phyloP scores from a whole-genome alignment of 2,797 vertebrate genomes.

The Sylvilagus floridanus region DNA sequence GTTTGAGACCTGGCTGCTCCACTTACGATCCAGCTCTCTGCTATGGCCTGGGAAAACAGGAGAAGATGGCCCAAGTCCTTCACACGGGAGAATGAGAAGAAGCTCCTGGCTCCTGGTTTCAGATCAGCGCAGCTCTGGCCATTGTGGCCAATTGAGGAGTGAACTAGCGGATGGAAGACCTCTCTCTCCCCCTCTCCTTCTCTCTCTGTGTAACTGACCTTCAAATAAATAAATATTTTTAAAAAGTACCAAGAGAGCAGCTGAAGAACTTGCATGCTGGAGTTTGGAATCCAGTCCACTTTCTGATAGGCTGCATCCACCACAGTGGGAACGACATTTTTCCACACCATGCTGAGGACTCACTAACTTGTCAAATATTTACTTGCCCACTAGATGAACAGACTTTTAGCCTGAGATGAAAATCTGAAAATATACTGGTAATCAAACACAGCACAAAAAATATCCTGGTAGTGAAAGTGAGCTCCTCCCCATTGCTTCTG shows the following conservation, averaged over 20 bases:
- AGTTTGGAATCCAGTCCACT: constrained; percentile 34
- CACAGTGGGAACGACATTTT: not conserved
- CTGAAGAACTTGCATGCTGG: constrained; percentile 27
- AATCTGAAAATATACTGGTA: not conserved
- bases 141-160: too few species aligned
- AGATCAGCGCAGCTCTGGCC: too few species aligned
- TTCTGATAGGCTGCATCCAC: not conserved
- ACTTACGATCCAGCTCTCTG: too few species aligned
- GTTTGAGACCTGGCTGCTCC: too few species aligned
- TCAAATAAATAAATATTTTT: too few species aligned
- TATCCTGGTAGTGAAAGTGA: not conserved
- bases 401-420: not conserved
- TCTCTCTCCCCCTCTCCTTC: too few species aligned
- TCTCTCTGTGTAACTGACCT: too few species aligned
- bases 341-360: not conserved
- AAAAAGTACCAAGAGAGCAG: constrained; percentile 12
- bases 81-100: too few species aligned
- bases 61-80: too few species aligned
- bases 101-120: too few species aligned
- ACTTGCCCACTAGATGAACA: not conserved
- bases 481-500: not conserved
- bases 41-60: too few species aligned
- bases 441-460: not conserved
- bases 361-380: not conserved
- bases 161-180: too few species aligned